phyloP scores from a whole-genome alignment of 2,888 invertebrate genomes.

The Drosophila sordidapex region DNA sequence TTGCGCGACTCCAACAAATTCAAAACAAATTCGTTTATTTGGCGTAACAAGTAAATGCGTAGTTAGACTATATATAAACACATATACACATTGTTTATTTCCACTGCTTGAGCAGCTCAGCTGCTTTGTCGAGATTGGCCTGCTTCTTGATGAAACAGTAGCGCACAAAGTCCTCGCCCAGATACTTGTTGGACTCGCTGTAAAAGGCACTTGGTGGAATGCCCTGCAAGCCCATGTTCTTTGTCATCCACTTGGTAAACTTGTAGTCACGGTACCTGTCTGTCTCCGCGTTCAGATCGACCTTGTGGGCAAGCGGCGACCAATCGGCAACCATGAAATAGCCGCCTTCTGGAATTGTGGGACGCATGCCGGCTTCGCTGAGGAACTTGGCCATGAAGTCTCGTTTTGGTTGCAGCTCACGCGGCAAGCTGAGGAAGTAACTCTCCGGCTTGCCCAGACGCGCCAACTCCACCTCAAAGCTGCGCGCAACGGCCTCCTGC shows the following conservation, averaged over 20 bases:
- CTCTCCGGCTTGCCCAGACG: constrained; percentile 90
- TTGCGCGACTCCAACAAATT: neutral
- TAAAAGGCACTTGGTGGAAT: constrained; percentile 99
- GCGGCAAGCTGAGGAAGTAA: constrained; percentile 91
- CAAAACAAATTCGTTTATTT: constrained; percentile 63
- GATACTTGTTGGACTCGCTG: constrained; percentile 89
- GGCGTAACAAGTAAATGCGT: constrained; percentile 9
- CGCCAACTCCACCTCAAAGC: constrained; percentile 93
- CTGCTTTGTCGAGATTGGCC: constrained; percentile 89
- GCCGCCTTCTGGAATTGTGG: constrained; percentile 97
- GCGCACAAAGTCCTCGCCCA: constrained; percentile 94
- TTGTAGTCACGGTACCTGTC: constrained; percentile 93
- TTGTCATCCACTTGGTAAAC: constrained; percentile 98
- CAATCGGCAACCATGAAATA: constrained; percentile 99
- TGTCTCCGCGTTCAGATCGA: constrained; percentile 89
- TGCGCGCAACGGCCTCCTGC: constrained; percentile 96
- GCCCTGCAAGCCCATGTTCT: constrained; percentile 95
- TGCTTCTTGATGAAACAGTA: constrained; percentile 98
- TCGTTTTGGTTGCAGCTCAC: constrained; percentile 91
- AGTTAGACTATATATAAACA: neutral
- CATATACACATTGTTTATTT: constrained; percentile 50
- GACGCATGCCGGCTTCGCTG: constrained; percentile 92
- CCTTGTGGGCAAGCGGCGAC: constrained; percentile 89
- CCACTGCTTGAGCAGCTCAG: constrained; percentile 88
- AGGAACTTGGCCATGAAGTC: constrained; percentile 92